Evolutionary conservation across 2,888 invertebrate genomes (phyloP).

Genomic region (Dolichomitus sp.): DNA sequence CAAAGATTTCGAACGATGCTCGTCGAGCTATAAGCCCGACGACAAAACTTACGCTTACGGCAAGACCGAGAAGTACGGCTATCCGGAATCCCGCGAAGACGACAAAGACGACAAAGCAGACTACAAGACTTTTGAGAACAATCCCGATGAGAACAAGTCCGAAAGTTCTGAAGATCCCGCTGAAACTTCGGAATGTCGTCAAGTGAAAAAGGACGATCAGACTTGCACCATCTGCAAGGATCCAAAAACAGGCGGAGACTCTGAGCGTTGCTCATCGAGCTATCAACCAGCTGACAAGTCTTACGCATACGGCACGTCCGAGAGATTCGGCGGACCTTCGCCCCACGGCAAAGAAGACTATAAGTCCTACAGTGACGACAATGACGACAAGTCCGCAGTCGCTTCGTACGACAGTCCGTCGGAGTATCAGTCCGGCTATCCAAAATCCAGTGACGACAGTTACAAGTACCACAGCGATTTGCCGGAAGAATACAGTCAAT

Average conservation of each 20-base stretch:
- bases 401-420: slow-evolving; percentile 26
- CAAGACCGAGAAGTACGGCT: slow-evolving; percentile 63
- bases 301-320: slow-evolving; percentile 18
- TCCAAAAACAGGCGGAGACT: slow-evolving; percentile 91
- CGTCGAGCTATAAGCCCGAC: slow-evolving; percentile 86
- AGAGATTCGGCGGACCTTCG: not conserved
- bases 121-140: not conserved
- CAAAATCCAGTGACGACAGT: slow-evolving; percentile 20
- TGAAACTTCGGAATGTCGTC: slow-evolving; percentile 5
- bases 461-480: slow-evolving; percentile 6
- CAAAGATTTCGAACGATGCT: slow-evolving; percentile 88
- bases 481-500: slow-evolving; percentile 8
- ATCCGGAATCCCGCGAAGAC: slow-evolving; percentile 41
- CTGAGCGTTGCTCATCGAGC: slow-evolving; percentile 91
- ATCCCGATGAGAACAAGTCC: slow-evolving; percentile 9
- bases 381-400: slow-evolving; percentile 29
- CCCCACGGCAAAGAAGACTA: not conserved
- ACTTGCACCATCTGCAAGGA: slow-evolving; percentile 92
- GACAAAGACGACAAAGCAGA: not conserved
- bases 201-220: slow-evolving; percentile 89
- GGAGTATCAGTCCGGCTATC: slow-evolving; percentile 11
- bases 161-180: slow-evolving; percentile 11
- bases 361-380: slow-evolving; percentile 13
- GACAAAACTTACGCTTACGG: slow-evolving; percentile 67
- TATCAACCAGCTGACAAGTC: slow-evolving; percentile 9